These are phyloP conservation scores for Digitonthophagus gazella DNA, from an alignment of 2,888 invertebrate species.

Conservation along the genomic window DNA sequence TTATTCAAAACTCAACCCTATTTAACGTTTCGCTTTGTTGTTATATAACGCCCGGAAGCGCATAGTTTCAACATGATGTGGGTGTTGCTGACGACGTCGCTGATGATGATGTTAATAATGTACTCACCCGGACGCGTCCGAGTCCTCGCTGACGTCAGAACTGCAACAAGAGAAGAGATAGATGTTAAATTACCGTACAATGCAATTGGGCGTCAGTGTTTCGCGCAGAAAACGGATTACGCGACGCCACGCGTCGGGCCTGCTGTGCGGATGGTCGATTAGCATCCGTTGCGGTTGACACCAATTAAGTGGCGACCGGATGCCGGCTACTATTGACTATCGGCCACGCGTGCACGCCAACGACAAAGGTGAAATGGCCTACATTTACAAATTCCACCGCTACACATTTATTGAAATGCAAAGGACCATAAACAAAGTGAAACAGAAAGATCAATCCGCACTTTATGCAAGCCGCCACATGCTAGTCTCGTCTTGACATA, in stretches of 20 bases:
- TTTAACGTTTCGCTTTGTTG: too few relatives aligned
- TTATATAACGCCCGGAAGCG: too few relatives aligned
- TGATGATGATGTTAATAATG: constrained; percentile 18
- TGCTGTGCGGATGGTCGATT: neutral
- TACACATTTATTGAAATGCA: too few relatives aligned
- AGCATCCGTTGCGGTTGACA: constrained; percentile 21
- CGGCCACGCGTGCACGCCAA: constrained; percentile 18
- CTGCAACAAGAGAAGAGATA: constrained; percentile 41
- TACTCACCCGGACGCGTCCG: constrained; percentile 41
- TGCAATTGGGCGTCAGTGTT: constrained; percentile 35
- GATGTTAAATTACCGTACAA: constrained; percentile 37
- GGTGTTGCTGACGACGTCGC: neutral
- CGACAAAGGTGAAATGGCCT: neutral
- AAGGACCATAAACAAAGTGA: too few relatives aligned
- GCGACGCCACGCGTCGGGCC: constrained; percentile 11
- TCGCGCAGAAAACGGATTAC: constrained; percentile 26
- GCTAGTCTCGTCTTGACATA: too few relatives aligned
- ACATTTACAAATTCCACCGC: too few relatives aligned
- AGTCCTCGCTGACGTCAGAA: constrained; percentile 41
- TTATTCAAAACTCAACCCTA: too few relatives aligned
- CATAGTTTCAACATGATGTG: neutral
- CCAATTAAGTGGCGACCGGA: constrained; percentile 27
- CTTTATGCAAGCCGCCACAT: too few relatives aligned
- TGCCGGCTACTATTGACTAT: constrained; percentile 28
- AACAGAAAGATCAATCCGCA: too few relatives aligned